Percentiles rank a stretch among this genome's conserved stretches.
These are phyloP conservation scores for Tokudaia tokunoshimensis DNA, from an alignment of 2,797 vertebrate genomes.

Conservation along the genomic window DNA sequence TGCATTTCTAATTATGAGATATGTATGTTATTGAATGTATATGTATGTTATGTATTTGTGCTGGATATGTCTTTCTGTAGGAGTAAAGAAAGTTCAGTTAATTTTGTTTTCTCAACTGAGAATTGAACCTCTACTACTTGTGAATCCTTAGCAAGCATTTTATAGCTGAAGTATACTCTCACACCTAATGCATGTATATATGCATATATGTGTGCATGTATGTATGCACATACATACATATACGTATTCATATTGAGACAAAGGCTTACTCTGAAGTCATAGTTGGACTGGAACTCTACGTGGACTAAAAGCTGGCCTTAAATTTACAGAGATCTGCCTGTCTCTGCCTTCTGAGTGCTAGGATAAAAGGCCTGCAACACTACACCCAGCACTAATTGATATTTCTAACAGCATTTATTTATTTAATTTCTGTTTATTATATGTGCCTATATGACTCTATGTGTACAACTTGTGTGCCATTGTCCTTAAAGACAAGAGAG, in stretches of 20 bases:
- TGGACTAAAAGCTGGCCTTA: neutral
- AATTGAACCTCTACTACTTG: neutral
- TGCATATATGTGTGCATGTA: neutral
- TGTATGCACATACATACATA: neutral
- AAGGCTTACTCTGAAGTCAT: neutral
- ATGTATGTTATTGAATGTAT: neutral
- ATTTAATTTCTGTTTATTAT: neutral
- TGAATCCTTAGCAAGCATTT: neutral
- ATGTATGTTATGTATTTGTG: slow-evolving; percentile 7
- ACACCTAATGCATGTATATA: neutral
- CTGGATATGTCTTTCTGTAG: neutral
- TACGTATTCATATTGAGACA: neutral
- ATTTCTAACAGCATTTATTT: neutral
- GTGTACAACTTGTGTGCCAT: neutral
- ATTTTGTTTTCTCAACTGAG: neutral
- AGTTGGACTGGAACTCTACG: neutral
- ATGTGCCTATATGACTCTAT: neutral
- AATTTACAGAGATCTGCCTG: neutral
- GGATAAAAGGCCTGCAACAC: neutral
- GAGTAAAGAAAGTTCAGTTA: neutral
- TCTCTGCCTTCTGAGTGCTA: neutral
- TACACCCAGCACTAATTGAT: neutral
- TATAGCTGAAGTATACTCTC: neutral
- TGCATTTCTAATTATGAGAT: neutral
- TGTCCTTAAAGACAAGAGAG: neutral